Base-by-base conservation (phyloP, 2,888 invertebrate species). In the Ptychoptera albimana region DNA sequence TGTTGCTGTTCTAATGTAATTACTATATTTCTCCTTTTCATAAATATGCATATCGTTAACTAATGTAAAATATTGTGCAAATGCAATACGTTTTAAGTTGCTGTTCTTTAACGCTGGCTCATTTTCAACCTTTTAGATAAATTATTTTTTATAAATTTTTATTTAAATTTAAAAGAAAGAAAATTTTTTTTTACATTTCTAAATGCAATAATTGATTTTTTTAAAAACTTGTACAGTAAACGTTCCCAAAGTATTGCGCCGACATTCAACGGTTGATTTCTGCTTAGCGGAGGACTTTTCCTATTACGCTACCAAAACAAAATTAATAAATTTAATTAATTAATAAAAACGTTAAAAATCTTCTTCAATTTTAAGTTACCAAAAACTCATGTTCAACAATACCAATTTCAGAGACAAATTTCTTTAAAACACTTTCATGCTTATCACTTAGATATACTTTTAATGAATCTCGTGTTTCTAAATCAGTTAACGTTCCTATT, bases 221-320 rank as follows among this genome's bases (percentile, higher is more conserved):
- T 89, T 53, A 93, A 72, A 51, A 78, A 77, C 52, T 79, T 74
- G 56, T 86, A 84, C 13, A 92, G 67, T 44, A 82, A 73, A 38
- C 86, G 72, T 11, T 80, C 81, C 92, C 92, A 93, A 60, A 78
- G 82, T 49, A 93, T 84, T 13, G 85, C 74, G 8, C 92, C 89
- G 5, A 84, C 78, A n/a, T 77, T 73, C 0, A 82, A 80, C 0
- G 89, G 84, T 53, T 85, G 82, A 55, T 84, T 75, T 45, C 79
- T 75, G 16, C 82, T 71, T 31, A 85, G 59, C 0, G 84, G 81
- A 0, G 86, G 86, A 49, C 71, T 66, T 49, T 73, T 69, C 23
- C 73, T 72, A 50, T 66, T 74, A 54, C 72, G 73, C 81, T 80
- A 52, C 16, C 23, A 23, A 57, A 54, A 35, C 15, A 14, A 16